Evolutionary conservation across 2,113 vertebrate genomes (phyloP), one percentile per base, ranked within the genome.

Genomic region (Amphiprion percula): DNA sequence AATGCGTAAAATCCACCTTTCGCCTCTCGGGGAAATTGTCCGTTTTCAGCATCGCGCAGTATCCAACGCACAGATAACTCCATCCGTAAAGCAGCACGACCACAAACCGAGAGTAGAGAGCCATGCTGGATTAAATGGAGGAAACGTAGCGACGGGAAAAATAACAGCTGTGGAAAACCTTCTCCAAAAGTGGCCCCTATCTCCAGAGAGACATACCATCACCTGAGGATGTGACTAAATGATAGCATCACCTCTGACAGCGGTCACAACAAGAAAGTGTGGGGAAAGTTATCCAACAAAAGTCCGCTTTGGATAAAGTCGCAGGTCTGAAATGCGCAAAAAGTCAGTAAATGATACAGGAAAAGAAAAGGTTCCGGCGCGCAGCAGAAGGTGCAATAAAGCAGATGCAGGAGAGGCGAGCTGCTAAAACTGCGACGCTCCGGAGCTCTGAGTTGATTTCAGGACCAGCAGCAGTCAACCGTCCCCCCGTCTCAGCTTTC

Each of bases 71-170:
- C 68, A 94, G 72, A 77, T 92, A 94, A 80, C 92, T 90, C 95
- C 95, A 96, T 72, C 94, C 92, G 79, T 95, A 92, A 47, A 97
- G 94, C 79, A 97, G 85, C 33, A 90, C 79, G 19, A 97, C 75
- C 56, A 95, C 77, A 63, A 92, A 26, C 68, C 89, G 90, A 26
- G 77, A 79, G 61, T 58, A 78, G 9, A 88, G 60, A 50, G 94
- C 95, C 97, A 98, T 97, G 74, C 74, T 89, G 2, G 68, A 23
- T 21, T 21, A 21, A 10, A 39, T 19, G 30, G 58, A 69, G 8
- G 7, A 44, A 71, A 14, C 37, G 15, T 16, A 49, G 24, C 15
- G 49, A 72, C 30, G 7, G 23, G 58, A 56, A 11, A 52, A 77
- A 49, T 30, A 65, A 24, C 26, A 79, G 60, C 12, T 68, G 53